These are phyloP conservation scores for Leptatherina wallacei DNA, from an alignment of 2,797 vertebrate species.

Conservation along the genomic window DNA sequence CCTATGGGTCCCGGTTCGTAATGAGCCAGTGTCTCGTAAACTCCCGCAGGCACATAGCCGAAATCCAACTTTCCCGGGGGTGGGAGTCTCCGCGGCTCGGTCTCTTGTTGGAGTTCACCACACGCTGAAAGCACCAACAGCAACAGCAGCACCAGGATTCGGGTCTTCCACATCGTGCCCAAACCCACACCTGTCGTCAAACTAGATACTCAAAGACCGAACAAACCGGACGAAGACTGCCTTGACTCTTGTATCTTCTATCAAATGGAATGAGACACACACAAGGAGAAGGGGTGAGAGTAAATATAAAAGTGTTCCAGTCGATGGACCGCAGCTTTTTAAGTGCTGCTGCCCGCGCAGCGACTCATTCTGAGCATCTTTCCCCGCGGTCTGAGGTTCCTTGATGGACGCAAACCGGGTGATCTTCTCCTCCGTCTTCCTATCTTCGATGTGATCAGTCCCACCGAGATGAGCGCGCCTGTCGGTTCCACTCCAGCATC, in stretches of 20 bases:
- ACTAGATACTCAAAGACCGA: neutral
- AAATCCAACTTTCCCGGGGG: conserved; percentile 87
- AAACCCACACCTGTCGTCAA: neutral
- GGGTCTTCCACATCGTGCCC: conserved; percentile 78
- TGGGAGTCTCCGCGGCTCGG: conserved; percentile 66
- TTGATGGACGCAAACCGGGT: conserved; percentile 33
- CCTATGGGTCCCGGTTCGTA: conserved; percentile 86
- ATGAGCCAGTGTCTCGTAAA: conserved; percentile 89
- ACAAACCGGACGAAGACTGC: neutral
- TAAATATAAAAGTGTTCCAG: conserved; percentile 46
- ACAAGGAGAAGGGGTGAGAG: conserved; percentile 3
- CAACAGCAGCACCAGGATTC: conserved; percentile 65
- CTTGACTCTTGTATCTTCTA: conserved; percentile 11
- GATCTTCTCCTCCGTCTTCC: conserved; percentile 41
- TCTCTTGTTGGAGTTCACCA: conserved; percentile 77
- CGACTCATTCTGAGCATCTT: conserved; percentile 58
- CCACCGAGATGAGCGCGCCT: conserved; percentile 57
- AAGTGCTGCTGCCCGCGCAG: conserved; percentile 65
- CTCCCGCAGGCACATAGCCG: conserved; percentile 86
- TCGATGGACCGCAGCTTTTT: conserved; percentile 53
- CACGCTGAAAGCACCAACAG: conserved; percentile 71
- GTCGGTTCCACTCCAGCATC: conserved; percentile 57
- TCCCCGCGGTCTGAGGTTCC: conserved; percentile 52
- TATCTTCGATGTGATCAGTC: conserved; percentile 49
- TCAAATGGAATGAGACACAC: neutral